Percentiles rank a stretch among this genome's conserved stretches.
Evolutionary conservation across 2,113 vertebrate genomes (phyloP).

Genomic region (Pluvialis apricaria): DNA sequence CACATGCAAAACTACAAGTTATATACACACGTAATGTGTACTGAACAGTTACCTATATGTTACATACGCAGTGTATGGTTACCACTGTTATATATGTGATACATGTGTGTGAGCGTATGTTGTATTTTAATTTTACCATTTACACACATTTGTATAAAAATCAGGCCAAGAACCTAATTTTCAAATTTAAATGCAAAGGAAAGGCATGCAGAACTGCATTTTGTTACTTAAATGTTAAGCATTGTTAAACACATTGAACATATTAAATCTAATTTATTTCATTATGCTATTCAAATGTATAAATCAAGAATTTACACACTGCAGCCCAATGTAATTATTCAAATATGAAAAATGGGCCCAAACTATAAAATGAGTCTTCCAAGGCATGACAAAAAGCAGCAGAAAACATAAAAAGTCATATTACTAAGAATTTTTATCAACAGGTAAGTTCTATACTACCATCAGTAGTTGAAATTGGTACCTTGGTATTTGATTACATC

Average conservation of each 20-base stretch:
- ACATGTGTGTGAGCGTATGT: fast-evolving
- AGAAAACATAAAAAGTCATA: slow-evolving; percentile 63
- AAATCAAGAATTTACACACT: neutral
- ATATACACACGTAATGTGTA: neutral
- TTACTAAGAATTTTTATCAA: slow-evolving; percentile 49
- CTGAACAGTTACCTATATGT: neutral
- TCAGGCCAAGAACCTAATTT: neutral
- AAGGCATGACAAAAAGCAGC: neutral
- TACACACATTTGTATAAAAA: neutral
- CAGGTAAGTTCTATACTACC: neutral
- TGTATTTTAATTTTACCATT: neutral
- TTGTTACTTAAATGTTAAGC: neutral
- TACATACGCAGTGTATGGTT: neutral
- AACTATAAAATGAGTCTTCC: slow-evolving; percentile 4
- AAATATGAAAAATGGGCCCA: neutral
- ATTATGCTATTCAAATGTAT: neutral
- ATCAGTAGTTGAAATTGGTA: neutral
- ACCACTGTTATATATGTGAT: neutral
- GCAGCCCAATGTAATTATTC: neutral
- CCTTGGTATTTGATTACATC: neutral
- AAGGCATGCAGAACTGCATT: neutral
- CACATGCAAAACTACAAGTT: neutral
- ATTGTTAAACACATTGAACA: neutral
- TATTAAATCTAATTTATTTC: neutral
- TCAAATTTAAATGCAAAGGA: slow-evolving; percentile 4